Evolutionary conservation across 2,797 vertebrate species (phyloP).

Genomic region (Cossypha dichroa): DNA sequence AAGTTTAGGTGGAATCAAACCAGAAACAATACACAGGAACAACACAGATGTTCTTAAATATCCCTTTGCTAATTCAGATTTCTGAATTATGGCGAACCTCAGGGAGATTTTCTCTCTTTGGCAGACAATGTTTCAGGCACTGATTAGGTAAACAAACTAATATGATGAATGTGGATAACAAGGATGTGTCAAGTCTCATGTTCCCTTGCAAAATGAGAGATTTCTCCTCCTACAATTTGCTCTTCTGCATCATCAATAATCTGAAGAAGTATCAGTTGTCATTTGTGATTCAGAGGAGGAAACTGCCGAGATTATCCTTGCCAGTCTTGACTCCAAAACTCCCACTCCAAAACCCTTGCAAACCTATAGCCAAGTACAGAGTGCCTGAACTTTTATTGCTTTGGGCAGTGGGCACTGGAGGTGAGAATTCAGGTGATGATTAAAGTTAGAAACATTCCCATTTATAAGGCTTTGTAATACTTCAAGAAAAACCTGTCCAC

Average conservation of each 20-base stretch:
- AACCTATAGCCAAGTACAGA: neutral
- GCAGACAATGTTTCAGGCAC: slow-evolving; percentile 3
- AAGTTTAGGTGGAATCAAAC: neutral
- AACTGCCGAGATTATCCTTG: neutral
- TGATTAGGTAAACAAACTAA: slow-evolving; percentile 59
- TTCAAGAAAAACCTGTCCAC: neutral
- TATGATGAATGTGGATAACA: slow-evolving; percentile 29
- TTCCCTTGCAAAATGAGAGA: slow-evolving; percentile 24
- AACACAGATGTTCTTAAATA: neutral
- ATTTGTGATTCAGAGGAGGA: neutral
- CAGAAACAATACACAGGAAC: neutral
- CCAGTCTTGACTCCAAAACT: neutral
- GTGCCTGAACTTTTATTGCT: neutral
- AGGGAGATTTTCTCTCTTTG: neutral
- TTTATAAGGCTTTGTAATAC: neutral
- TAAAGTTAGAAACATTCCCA: neutral
- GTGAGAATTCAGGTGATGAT: neutral
- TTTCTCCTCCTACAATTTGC: slow-evolving; percentile 26
- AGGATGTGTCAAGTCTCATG: neutral
- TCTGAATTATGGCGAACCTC: neutral
- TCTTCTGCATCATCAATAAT: slow-evolving; percentile 28
- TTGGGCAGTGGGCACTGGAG: neutral
- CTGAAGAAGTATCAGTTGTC: neutral
- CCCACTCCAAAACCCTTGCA: neutral
- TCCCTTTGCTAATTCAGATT: neutral